Percentiles rank a stretch among this genome's conserved stretches.
phyloP scores from a whole-genome alignment of 2,113 vertebrate species.

The Egretta garzetta region DNA sequence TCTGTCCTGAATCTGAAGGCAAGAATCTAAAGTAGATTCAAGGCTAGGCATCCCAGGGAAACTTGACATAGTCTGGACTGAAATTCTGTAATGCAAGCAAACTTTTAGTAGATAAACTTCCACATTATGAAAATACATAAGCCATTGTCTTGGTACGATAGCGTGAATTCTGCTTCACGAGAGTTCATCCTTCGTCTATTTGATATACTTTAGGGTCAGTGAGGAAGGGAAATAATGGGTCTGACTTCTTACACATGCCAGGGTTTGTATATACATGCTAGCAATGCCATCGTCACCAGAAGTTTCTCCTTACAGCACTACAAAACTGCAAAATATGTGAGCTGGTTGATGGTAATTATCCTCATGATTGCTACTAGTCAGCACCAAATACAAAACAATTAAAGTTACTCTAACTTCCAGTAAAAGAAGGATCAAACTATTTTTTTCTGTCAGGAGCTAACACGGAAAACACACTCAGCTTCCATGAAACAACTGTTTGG shows the following conservation, averaged over 20 bases:
- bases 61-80: not conserved
- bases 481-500: not conserved
- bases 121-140: not conserved
- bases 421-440: not conserved
- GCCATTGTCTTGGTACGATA: not conserved
- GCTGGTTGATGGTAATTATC: not conserved
- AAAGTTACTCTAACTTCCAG: not conserved
- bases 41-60: not conserved
- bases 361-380: not conserved
- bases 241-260: not conserved
- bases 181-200: not conserved
- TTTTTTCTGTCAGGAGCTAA: not conserved
- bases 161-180: not conserved
- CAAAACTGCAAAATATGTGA: not conserved
- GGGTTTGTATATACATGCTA: not conserved
- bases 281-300: not conserved
- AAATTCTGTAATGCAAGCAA: conserved; percentile 20
- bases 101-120: not conserved
- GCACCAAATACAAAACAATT: not conserved
- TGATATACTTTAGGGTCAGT: not conserved
- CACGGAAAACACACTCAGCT: not conserved
- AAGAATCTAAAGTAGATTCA: not conserved
- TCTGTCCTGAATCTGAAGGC: not conserved
- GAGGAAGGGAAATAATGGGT: not conserved
- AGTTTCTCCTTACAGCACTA: not conserved